Evolutionary conservation across 2,113 vertebrate genomes (phyloP).

Genomic region (Accipiter virgatus): DNA sequence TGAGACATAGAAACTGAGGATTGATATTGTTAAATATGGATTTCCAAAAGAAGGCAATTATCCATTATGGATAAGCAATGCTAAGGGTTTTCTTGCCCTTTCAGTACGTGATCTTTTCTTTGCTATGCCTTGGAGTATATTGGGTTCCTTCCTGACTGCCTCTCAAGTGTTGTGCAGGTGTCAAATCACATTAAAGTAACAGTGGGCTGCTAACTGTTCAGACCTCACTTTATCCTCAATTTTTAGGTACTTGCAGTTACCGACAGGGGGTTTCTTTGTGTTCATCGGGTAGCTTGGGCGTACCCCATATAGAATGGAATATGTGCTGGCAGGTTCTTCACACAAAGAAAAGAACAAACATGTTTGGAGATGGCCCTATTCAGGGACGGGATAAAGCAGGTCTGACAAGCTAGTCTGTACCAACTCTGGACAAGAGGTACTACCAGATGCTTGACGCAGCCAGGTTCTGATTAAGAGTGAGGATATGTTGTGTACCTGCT

Average conservation of each 20-base stretch:
- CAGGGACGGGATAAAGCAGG: background rate
- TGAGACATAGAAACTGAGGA: background rate
- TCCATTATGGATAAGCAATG: background rate
- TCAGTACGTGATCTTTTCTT: background rate
- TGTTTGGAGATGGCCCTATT: background rate
- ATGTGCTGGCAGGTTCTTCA: background rate
- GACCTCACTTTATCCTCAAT: background rate
- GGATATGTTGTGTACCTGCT: background rate
- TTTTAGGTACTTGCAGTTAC: background rate
- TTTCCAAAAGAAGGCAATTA: background rate
- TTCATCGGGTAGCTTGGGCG: background rate
- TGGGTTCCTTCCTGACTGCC: background rate
- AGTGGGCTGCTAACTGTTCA: background rate
- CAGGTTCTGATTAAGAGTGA: background rate
- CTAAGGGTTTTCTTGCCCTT: background rate
- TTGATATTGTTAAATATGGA: background rate
- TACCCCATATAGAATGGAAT: background rate
- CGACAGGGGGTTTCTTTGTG: background rate
- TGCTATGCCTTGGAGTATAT: background rate
- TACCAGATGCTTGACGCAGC: background rate
- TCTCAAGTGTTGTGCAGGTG: background rate
- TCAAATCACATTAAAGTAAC: background rate
- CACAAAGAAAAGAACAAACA: background rate
- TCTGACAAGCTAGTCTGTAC: background rate
- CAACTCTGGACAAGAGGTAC: background rate